Percentiles rank a stretch among this genome's conserved stretches.
Evolutionary conservation across 37 sponge, comb jelly and placozoan genomes (phyloP).

Genomic region (Spongilla lacustris): DNA sequence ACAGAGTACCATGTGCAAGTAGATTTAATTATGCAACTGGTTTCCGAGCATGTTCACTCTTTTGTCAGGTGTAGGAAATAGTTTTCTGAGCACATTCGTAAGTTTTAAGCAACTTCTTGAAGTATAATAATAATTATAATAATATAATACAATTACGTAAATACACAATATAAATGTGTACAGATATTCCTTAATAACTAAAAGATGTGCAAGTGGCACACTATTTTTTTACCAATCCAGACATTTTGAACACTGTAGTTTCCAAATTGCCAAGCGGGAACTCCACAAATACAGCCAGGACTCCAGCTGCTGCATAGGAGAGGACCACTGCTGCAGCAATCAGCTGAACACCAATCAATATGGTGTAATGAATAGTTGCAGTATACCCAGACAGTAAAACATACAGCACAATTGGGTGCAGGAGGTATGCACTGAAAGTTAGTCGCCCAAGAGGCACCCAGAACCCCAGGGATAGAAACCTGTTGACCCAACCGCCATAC

Average conservation of each 20-base stretch:
- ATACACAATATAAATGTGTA: neutral
- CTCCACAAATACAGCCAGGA: constrained; percentile 69
- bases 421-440: constrained; percentile 83
- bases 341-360: constrained; percentile 38
- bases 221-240: constrained; percentile 16
- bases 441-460: constrained; percentile 94
- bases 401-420: constrained; percentile 78
- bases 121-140: too few species aligned
- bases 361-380: constrained; percentile 37
- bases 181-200: too few species aligned
- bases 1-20: too few species aligned
- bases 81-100: too few species aligned
- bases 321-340: constrained; percentile 50
- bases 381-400: constrained; percentile 29
- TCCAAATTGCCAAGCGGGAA: constrained; percentile 75
- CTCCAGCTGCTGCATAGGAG: constrained; percentile 69
- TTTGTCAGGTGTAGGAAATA: too few species aligned
- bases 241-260: constrained; percentile 44
- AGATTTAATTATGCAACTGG: too few species aligned
- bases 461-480: constrained; percentile 76
- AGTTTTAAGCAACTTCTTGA: too few species aligned
- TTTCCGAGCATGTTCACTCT: too few species aligned
- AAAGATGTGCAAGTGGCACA: too few species aligned
- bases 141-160: too few species aligned
- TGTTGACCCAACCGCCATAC: constrained; percentile 76